Evolutionary conservation across 2,888 invertebrate genomes (phyloP), one percentile per base, ranked within the genome.

Genomic region (Neuroscelio doddi): DNA sequence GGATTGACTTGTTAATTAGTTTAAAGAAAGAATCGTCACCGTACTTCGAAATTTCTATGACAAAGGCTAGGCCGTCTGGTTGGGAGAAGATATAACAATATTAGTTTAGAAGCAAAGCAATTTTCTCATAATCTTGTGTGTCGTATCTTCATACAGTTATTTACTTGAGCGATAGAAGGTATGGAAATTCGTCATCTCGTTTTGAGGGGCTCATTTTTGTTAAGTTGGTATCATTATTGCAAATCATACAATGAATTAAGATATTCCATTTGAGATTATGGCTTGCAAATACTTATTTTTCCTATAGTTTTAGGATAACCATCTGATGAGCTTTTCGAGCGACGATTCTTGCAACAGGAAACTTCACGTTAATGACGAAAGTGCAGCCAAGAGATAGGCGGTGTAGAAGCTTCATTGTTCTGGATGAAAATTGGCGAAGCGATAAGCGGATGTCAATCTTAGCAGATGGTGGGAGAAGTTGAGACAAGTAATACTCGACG

Each of bases 1-100:
- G n/a, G n/a, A 76, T 77, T 76, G 76, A 75, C 74, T 77, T 70
- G 71, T 76, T 76, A 77, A 77, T 78, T 76, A 73, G 67, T 68
- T 71, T 50, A 52, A 64, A 64, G 67, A 66, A 61, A 49, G 47
- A 65, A 70, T 72, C 69, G 68, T 69, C 57, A 69, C 50, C 30
- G 62, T 51, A 59, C 52, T 44, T 41, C 63, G 62, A 68, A 74
- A 73, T 77, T 78, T 70, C 69, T 70, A 68, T 71, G 71, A 71
- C 42, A 67, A 46, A 47, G 62, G 45, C 46, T 50, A 36, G 47
- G 51, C 36, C 47, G 70, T 52, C 70, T 74, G 73, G 49, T 67
- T 61, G 42, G 49, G 45, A 36, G 57, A 47, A 62, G 73, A 72
- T 75, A 76, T 50, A 58, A 68, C 51, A 36, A 62, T 55, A 55